Evolutionary conservation across 1,140 invertebrate species (phyloP).

Genomic region (Anoplolepis gracilipes): DNA sequence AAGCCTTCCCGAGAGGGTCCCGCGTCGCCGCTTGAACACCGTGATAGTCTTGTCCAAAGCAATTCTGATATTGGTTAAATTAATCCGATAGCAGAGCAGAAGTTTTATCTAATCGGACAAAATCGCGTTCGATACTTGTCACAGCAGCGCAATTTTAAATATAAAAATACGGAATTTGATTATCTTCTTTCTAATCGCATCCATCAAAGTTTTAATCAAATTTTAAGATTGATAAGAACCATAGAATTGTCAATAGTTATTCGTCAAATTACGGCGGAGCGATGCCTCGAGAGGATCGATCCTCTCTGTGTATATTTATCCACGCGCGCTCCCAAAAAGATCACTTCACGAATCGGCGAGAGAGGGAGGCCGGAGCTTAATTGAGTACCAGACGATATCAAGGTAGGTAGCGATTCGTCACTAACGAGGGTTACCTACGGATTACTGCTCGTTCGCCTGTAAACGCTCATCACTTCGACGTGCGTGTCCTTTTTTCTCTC

Average conservation of each 20-base stretch:
- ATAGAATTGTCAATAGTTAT: slow-evolving; percentile 74
- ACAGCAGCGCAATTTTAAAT: not conserved
- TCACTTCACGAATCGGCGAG: not conserved
- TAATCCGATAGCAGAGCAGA: not conserved
- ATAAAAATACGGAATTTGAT: not conserved
- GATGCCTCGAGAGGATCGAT: slow-evolving; percentile 72
- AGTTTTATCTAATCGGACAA: not conserved
- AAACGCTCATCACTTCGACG: slow-evolving; percentile 49
- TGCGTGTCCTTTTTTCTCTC: slow-evolving; percentile 20
- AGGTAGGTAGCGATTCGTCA: slow-evolving; percentile 58
- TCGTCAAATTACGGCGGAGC: slow-evolving; percentile 71
- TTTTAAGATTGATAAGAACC: not conserved
- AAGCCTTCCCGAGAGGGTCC: slow-evolving; percentile 70
- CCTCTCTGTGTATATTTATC: slow-evolving; percentile 30
- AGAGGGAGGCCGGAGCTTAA: slow-evolving; percentile 35
- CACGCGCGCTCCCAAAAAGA: slow-evolving; percentile 42
- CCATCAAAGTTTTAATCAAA: not conserved
- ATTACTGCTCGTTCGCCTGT: slow-evolving; percentile 59
- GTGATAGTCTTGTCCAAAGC: slow-evolving; percentile 76
- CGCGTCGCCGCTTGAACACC: slow-evolving; percentile 66
- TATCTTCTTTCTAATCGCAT: too few species aligned
- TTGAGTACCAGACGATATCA: slow-evolving; percentile 64
- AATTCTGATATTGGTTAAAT: not conserved
- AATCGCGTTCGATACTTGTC: slow-evolving; percentile 3
- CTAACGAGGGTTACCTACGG: slow-evolving; percentile 66